Evolutionary conservation across 2,113 vertebrate species (phyloP).

Genomic region (Baryphthengus martii): DNA sequence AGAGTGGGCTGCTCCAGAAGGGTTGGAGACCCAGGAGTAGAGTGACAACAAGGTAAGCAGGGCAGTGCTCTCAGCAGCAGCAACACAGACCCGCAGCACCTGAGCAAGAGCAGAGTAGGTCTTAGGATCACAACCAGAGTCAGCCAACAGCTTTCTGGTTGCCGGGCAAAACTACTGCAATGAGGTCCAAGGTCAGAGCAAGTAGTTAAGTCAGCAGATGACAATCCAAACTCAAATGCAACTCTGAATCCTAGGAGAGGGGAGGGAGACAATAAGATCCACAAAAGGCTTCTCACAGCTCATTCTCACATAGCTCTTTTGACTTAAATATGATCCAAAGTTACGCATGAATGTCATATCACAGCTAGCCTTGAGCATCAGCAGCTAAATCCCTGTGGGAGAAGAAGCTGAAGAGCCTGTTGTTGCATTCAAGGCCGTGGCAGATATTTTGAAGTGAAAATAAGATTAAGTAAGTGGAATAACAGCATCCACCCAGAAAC

Average conservation of each 20-base stretch:
- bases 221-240: background rate
- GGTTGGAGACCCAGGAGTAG: background rate
- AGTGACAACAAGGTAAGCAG: background rate
- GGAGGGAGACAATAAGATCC: background rate
- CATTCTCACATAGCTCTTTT: background rate
- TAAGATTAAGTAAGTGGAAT: background rate
- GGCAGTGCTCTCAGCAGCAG: background rate
- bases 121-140: too few species aligned
- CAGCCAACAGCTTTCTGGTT: background rate
- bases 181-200: background rate
- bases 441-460: background rate
- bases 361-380: background rate
- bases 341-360: background rate
- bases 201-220: background rate
- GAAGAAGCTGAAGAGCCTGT: background rate
- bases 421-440: background rate
- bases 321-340: background rate
- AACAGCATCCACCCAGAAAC: background rate
- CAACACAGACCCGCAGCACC: rapidly evolving
- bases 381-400: background rate
- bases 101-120: background rate
- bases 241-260: rapidly evolving
- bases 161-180: background rate
- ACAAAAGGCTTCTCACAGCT: background rate
- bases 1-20: background rate